phyloP scores from a whole-genome alignment of 2,797 vertebrate species.

The Hafferia zeledoni region DNA sequence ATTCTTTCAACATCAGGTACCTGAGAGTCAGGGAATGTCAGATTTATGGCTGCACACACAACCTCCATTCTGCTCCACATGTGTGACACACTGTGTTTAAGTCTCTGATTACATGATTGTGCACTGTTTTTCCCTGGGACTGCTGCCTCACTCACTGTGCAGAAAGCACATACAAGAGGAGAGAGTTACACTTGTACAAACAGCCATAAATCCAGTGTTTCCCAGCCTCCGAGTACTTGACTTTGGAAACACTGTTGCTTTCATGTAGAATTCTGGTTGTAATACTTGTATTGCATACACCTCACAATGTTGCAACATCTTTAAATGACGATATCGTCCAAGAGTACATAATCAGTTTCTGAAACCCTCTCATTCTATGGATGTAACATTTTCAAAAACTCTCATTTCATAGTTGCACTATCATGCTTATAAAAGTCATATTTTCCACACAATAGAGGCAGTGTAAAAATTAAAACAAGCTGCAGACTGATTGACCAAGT shows the following conservation, averaged over 20 bases:
- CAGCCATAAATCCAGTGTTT: constrained; percentile 35
- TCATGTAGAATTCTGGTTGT: background rate
- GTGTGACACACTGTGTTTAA: background rate
- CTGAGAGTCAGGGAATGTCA: background rate
- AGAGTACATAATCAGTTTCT: background rate
- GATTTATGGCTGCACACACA: constrained; percentile 14
- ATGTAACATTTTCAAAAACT: background rate
- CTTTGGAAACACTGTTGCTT: constrained; percentile 27
- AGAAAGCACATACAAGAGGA: constrained; percentile 9
- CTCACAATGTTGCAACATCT: background rate
- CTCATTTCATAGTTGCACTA: constrained; percentile 33
- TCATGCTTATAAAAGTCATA: constrained; percentile 55
- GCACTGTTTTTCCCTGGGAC: background rate
- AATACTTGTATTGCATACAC: background rate
- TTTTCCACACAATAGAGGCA: constrained; percentile 68
- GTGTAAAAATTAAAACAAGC: constrained; percentile 67
- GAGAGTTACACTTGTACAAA: constrained; percentile 22
- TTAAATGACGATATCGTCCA: background rate
- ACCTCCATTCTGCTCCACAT: background rate
- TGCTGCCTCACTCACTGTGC: background rate
- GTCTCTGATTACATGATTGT: constrained; percentile 7
- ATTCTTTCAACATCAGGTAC: background rate
- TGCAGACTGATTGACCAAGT: constrained; percentile 53
- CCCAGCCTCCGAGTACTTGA: constrained; percentile 24
- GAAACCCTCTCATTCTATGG: background rate